Evolutionary conservation across 2,797 vertebrate species (phyloP).

Genomic region (Cercopithecus mitis): DNA sequence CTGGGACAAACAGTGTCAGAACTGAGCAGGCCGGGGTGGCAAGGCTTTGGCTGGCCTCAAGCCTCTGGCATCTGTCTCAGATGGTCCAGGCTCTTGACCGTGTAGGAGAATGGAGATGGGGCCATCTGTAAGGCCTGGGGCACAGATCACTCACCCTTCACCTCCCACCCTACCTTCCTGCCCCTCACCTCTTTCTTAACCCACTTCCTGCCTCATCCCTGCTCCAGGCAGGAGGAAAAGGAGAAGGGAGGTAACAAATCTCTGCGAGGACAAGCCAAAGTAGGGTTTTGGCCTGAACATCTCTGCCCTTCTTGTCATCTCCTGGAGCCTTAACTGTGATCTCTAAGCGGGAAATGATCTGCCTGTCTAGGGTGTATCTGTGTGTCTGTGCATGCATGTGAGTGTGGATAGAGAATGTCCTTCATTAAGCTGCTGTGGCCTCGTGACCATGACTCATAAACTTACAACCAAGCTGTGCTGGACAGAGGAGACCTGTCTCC

Average conservation of each 20-base stretch:
- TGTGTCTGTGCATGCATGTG: neutral
- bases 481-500: slow-evolving; percentile 52
- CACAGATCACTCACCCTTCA: neutral
- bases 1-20: neutral
- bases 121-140: neutral
- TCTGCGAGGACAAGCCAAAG: neutral
- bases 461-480: neutral
- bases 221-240: neutral
- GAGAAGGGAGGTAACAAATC: neutral
- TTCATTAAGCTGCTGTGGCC: slow-evolving; percentile 14
- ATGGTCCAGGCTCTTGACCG: neutral
- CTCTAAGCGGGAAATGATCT: neutral
- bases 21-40: neutral
- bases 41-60: neutral
- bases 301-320: neutral
- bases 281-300: neutral
- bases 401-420: neutral
- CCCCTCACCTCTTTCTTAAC: neutral
- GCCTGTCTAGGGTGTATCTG: neutral
- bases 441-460: slow-evolving; percentile 46
- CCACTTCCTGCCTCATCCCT: neutral
- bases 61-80: neutral
- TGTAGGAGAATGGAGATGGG: neutral
- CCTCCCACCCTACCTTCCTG: neutral
- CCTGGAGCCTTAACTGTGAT: neutral